phyloP scores from a whole-genome alignment of 1,140 invertebrate genomes.

The Drosophila erecta region DNA sequence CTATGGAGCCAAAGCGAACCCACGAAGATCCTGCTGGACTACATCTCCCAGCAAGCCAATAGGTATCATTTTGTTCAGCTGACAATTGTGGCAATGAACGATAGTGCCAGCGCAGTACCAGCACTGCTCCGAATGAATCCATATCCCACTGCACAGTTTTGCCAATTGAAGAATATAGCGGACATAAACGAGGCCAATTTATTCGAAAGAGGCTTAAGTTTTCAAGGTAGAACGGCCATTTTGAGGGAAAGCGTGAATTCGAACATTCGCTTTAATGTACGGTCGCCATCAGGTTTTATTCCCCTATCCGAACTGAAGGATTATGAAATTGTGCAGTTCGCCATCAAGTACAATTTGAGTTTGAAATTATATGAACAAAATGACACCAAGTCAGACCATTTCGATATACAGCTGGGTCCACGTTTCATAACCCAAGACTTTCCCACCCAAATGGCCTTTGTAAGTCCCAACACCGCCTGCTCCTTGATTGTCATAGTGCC shows the following conservation, averaged over 20 bases:
- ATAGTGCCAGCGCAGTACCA: no score
- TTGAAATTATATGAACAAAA: constrained; percentile 1
- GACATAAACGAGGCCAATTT: not conserved
- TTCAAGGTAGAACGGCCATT: not conserved
- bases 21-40: not conserved
- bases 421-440: not conserved
- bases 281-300: not conserved
- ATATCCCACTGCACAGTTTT: not conserved
- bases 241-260: not conserved
- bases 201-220: not conserved
- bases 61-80: not conserved
- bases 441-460: not conserved
- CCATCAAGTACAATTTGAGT: not conserved
- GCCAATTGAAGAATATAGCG: not conserved
- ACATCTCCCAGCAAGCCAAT: not conserved
- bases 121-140: not conserved
- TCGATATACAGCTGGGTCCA: not conserved
- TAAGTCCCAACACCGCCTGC: not conserved
- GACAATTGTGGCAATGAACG: not conserved
- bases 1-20: constrained; percentile 2
- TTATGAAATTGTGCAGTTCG: constrained; percentile 8
- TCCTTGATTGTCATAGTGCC: constrained; percentile 28
- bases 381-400: not conserved
- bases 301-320: not conserved
- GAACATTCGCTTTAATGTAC: not conserved